Percentiles rank a stretch among this genome's conserved stretches.
Evolutionary conservation across 2,888 invertebrate genomes (phyloP).

Genomic region (Notocelia uddmanniana): DNA sequence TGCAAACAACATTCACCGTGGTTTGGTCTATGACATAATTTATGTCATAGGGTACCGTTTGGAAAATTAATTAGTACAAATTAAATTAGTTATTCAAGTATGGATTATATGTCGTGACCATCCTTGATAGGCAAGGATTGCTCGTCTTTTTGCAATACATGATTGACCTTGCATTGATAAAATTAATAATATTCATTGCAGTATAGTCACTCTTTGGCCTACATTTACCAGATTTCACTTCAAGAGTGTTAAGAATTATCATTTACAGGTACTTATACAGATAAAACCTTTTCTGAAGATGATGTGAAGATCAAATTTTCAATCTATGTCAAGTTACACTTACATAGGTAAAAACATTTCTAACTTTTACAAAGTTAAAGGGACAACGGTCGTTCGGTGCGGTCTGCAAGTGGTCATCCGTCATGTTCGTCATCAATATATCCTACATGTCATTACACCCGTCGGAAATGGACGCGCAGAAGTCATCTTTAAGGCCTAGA

Average conservation of each 20-base stretch:
- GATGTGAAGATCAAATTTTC: no score
- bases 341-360: no score
- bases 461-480: neutral
- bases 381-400: neutral
- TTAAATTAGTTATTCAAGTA: no score
- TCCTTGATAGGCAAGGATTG: slow-evolving; percentile 1
- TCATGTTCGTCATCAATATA: neutral
- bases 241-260: no score
- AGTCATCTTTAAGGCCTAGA: neutral
- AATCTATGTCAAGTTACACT: no score
- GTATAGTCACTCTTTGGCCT: neutral
- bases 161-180: neutral
- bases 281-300: no score
- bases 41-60: neutral
- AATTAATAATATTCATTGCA: neutral
- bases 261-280: no score
- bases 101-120: neutral
- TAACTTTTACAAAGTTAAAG: no score
- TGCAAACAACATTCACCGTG: no score
- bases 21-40: neutral
- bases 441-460: neutral
- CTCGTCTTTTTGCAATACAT: no score
- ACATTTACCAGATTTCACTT: no score
- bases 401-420: neutral
- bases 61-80: neutral